These are phyloP conservation scores for Drosophila repletoides DNA, from an alignment of 1,140 invertebrate genomes.

Conservation along the genomic window DNA sequence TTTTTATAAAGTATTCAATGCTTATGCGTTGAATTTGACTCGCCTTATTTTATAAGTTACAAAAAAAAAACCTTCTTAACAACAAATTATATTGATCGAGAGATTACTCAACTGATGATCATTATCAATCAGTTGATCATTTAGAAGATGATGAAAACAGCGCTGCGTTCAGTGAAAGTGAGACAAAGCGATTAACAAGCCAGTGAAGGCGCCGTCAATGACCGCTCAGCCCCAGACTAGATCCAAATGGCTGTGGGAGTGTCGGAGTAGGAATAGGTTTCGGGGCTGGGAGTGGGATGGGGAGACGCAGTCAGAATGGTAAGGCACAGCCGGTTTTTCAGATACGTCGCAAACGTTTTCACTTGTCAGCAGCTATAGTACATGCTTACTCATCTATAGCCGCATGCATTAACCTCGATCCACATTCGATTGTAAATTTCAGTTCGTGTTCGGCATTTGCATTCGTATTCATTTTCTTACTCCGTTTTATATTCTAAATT, in stretches of 20 bases:
- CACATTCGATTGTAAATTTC: slow-evolving; percentile 60
- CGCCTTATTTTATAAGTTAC: no score
- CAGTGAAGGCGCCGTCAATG: slow-evolving; percentile 21
- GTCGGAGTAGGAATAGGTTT: background rate
- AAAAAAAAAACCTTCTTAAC: no score
- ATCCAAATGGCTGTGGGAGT: slow-evolving; percentile 27
- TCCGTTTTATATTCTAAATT: slow-evolving; percentile 50
- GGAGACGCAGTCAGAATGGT: slow-evolving; percentile 27
- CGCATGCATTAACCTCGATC: slow-evolving; percentile 60
- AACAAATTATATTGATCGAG: no score
- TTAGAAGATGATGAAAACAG: background rate
- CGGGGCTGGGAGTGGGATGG: background rate
- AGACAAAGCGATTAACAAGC: slow-evolving; percentile 6
- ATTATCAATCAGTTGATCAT: background rate
- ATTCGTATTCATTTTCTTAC: background rate
- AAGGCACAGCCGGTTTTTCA: slow-evolving; percentile 28
- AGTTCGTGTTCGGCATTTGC: slow-evolving; percentile 26
- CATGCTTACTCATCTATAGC: background rate
- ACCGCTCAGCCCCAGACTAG: slow-evolving; percentile 12
- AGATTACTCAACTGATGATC: slow-evolving; percentile 21
- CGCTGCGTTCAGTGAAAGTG: slow-evolving; percentile 28
- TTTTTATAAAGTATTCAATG: no score
- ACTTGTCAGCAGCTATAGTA: slow-evolving; percentile 43
- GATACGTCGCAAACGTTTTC: slow-evolving; percentile 40
- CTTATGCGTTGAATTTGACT: no score